Percentiles rank a stretch among this genome's conserved stretches.
phyloP scores from a whole-genome alignment of 1,140 invertebrate genomes.

The Bactericera cockerelli region DNA sequence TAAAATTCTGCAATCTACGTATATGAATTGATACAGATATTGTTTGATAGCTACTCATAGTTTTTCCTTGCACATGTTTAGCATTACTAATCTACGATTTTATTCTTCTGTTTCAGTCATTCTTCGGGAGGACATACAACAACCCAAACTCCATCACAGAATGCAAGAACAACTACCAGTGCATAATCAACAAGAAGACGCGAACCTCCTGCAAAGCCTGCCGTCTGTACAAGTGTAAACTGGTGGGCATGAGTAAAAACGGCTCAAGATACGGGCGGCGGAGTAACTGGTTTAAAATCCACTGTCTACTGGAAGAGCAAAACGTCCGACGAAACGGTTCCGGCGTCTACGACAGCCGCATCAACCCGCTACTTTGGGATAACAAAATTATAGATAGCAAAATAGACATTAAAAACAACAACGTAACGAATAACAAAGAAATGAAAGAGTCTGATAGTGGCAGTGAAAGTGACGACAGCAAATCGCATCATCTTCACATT shows the following conservation, averaged over 20 bases:
- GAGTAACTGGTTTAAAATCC: conserved; percentile 4
- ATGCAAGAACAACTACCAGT: conserved; percentile 3
- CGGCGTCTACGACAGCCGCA: background rate
- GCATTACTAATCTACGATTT: too few relatives aligned
- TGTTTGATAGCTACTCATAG: too few relatives aligned
- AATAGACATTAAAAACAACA: conserved; percentile 6
- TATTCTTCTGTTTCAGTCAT: conserved; percentile 3
- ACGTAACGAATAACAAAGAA: background rate
- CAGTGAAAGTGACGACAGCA: background rate
- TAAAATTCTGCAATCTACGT: too few relatives aligned
- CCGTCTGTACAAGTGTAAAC: conserved; percentile 1
- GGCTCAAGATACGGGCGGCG: background rate
- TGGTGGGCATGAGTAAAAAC: conserved; percentile 4
- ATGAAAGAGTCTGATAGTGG: conserved; percentile 4
- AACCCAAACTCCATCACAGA: conserved; percentile 1
- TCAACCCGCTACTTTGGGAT: background rate
- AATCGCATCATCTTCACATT: background rate
- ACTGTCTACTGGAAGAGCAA: conserved; percentile 2
- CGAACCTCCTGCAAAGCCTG: background rate
- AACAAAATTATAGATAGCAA: background rate
- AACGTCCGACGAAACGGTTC: background rate
- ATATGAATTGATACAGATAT: too few relatives aligned
- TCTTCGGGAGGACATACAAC: conserved; percentile 3
- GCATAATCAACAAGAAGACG: conserved; percentile 1
- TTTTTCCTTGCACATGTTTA: too few relatives aligned